Evolutionary conservation across 2,888 invertebrate genomes (phyloP).

Genomic region (Philhelius pedissequus): DNA sequence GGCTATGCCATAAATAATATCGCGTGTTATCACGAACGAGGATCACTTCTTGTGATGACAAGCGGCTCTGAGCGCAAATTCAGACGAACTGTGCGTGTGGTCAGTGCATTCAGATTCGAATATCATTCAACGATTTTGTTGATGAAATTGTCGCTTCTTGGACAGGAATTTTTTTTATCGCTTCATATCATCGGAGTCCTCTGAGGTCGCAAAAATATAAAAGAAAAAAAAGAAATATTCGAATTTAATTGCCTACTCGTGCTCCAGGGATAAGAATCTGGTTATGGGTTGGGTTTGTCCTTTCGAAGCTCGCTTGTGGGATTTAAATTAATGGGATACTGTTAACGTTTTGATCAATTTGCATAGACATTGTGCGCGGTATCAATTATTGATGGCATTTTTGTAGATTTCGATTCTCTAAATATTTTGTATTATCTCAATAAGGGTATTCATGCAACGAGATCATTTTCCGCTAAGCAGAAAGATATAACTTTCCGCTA

Average conservation of each 20-base stretch:
- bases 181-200: background rate
- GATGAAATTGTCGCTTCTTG: slow-evolving; percentile 45
- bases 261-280: slow-evolving; percentile 64
- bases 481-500: too few species aligned
- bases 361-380: slow-evolving; percentile 20
- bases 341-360: slow-evolving; percentile 19
- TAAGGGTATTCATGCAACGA: too few species aligned
- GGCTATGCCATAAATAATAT: slow-evolving; percentile 61
- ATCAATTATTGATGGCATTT: too few species aligned
- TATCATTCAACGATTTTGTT: slow-evolving; percentile 47
- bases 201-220: background rate
- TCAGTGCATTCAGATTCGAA: slow-evolving; percentile 30
- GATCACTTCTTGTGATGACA: slow-evolving; percentile 62
- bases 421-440: too few species aligned
- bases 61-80: slow-evolving; percentile 35
- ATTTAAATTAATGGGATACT: slow-evolving; percentile 7
- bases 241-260: slow-evolving; percentile 69
- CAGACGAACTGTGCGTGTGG: slow-evolving; percentile 66
- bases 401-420: too few species aligned
- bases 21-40: slow-evolving; percentile 43
- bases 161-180: slow-evolving; percentile 34
- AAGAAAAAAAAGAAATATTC: slow-evolving; percentile 45
- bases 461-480: too few species aligned
- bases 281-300: slow-evolving; percentile 1
- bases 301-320: background rate